Conservation (phyloP, 2,888 invertebrate species). For the Archips xylosteana region DNA sequence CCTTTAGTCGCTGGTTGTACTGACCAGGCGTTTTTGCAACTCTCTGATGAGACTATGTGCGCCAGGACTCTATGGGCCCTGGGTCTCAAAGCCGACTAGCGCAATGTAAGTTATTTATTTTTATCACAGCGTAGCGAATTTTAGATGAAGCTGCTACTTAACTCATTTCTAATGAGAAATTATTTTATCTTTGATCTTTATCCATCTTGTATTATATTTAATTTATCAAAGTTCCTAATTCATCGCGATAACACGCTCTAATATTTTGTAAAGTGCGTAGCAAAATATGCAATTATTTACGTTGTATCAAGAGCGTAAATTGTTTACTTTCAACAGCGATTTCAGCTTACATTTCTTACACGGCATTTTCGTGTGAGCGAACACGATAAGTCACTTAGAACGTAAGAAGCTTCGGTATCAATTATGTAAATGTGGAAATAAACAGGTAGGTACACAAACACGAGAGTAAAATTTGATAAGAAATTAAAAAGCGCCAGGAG, state of each 20-base stretch:
- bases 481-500: background rate
- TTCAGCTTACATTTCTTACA: background rate
- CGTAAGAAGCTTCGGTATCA: background rate
- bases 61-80: no score
- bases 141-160: no score
- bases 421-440: background rate
- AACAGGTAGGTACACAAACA: background rate
- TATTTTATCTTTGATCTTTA: no score
- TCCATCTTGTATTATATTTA: no score
- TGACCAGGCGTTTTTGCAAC: no score
- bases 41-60: no score
- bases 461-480: background rate
- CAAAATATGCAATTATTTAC: background rate
- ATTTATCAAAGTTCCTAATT: background rate
- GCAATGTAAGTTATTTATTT: no score
- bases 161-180: no score
- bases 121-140: no score
- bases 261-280: background rate
- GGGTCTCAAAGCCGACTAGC: no score
- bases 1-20: no score
- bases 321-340: slow-evolving; percentile 5
- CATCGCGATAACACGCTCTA: background rate
- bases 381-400: slow-evolving; percentile 24
- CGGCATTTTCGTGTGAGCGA: slow-evolving; percentile 3
- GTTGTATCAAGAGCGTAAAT: background rate